phyloP scores from a whole-genome alignment of 2,888 invertebrate genomes.

The Hermaeophaga mercurialis region DNA sequence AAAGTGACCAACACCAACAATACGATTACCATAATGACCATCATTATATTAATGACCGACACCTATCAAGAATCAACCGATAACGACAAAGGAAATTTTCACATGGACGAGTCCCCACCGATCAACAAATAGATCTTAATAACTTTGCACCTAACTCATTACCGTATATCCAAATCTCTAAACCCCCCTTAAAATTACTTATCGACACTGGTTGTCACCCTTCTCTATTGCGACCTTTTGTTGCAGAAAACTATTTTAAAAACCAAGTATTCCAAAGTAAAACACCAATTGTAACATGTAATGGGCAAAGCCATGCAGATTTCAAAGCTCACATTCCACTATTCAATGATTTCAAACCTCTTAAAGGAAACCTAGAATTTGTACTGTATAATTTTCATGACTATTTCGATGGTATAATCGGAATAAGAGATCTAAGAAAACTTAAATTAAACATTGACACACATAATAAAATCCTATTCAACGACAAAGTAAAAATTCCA shows the following conservation, averaged over 20 bases:
- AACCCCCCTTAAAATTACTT: neutral
- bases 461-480: neutral
- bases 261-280: neutral
- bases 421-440: neutral
- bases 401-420: neutral
- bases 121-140: neutral
- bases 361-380: neutral
- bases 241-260: slow-evolving; percentile 3
- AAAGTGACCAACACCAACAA: no score
- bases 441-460: neutral
- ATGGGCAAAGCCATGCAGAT: slow-evolving; percentile 1
- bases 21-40: no score
- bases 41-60: no score
- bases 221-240: neutral
- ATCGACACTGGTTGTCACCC: neutral
- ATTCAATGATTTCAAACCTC: neutral
- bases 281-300: slow-evolving; percentile 3
- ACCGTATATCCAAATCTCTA: neutral
- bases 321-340: neutral
- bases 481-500: neutral
- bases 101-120: neutral
- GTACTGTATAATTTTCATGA: neutral
- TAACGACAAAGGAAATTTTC: no score
- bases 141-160: neutral
- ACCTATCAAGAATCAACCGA: no score